Evolutionary conservation across 1,140 invertebrate species (phyloP).

Genomic region (Orchesella cincta): DNA sequence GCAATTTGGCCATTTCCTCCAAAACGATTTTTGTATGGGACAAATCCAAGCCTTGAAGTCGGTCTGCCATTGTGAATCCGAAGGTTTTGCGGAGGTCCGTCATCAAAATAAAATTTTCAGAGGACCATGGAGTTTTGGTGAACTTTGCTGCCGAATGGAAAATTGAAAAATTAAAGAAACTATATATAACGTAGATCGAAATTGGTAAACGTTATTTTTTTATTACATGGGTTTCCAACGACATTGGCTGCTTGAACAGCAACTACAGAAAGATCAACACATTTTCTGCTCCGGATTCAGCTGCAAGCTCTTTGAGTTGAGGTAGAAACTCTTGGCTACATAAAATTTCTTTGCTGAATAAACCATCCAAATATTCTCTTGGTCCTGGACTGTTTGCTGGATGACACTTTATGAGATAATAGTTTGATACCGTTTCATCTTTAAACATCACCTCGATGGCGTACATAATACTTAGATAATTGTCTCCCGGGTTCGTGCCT

Average conservation of each 20-base stretch:
- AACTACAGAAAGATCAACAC: background rate
- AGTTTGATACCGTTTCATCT: background rate
- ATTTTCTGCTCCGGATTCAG: background rate
- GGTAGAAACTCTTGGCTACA: constrained; percentile 33
- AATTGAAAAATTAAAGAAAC: background rate
- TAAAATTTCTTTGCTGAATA: constrained; percentile 41
- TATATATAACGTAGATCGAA: too few species aligned
- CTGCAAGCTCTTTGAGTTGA: constrained; percentile 18
- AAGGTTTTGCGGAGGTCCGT: constrained; percentile 62
- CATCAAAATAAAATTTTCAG: constrained; percentile 67
- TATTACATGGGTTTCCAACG: background rate
- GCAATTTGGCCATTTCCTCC: constrained; percentile 66
- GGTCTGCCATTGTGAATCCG: constrained; percentile 62
- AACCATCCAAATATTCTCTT: constrained; percentile 35
- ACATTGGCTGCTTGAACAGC: constrained; percentile 7
- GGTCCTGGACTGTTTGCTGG: constrained; percentile 37
- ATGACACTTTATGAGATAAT: constrained; percentile 39
- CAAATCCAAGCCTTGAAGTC: constrained; percentile 60
- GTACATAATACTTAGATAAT: constrained; percentile 58
- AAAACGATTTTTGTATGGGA: constrained; percentile 60
- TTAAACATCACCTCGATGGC: constrained; percentile 48
- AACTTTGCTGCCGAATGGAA: background rate
- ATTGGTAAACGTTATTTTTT: too few species aligned
- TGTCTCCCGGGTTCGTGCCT: constrained; percentile 58
- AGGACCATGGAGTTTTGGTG: background rate